Evolutionary conservation across 1,140 invertebrate genomes (phyloP).

Genomic region (Dysdera silvatica): DNA sequence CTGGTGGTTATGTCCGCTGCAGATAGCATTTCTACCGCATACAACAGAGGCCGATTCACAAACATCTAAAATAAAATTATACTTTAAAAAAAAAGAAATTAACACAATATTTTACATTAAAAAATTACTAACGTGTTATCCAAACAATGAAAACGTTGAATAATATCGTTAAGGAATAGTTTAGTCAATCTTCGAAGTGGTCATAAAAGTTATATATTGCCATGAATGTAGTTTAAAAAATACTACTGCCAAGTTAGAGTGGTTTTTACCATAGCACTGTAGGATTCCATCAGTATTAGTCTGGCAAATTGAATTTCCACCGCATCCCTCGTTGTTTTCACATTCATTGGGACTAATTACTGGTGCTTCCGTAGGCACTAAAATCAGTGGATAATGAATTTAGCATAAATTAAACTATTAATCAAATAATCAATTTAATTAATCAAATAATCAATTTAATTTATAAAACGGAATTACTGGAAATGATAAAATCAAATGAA

Average conservation of each 20-base stretch:
- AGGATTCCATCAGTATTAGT: conserved; percentile 19
- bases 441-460: too few relatives aligned
- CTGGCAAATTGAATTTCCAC: conserved; percentile 21
- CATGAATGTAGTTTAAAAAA: too few relatives aligned
- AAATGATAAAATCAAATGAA: too few relatives aligned
- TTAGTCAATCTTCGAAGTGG: too few relatives aligned
- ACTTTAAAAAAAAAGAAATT: neutral
- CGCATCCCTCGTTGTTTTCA: conserved; percentile 27
- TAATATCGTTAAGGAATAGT: too few relatives aligned
- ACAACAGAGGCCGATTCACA: conserved; percentile 22
- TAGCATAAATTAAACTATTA: too few relatives aligned
- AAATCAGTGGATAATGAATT: too few relatives aligned
- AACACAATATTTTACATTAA: neutral
- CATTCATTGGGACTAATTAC: conserved; percentile 15
- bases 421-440: too few relatives aligned
- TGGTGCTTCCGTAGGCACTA: conserved; percentile 16
- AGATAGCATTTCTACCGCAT: conserved; percentile 38
- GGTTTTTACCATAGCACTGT: conserved; percentile 28
- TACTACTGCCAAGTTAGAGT: too few relatives aligned
- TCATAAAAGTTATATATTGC: too few relatives aligned
- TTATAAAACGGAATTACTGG: too few relatives aligned
- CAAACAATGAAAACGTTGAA: neutral
- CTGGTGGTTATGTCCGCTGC: conserved; percentile 35
- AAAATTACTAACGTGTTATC: neutral
- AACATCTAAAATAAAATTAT: conserved; percentile 16